These are phyloP conservation scores for Helicoverpa zea DNA, from an alignment of 1,140 invertebrate species.

Conservation along the genomic window DNA sequence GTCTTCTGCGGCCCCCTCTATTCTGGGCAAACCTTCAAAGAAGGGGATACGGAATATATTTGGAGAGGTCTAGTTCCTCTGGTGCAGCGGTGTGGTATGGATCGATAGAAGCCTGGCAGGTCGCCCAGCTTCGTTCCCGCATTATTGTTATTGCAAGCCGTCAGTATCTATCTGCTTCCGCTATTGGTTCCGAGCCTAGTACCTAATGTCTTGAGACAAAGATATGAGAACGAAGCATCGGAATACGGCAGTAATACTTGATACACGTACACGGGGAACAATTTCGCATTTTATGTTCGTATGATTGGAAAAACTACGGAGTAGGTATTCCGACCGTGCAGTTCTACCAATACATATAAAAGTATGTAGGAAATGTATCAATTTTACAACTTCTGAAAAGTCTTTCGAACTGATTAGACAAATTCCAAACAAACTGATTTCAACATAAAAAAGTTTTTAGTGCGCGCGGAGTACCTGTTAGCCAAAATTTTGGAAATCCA, in stretches of 20 bases:
- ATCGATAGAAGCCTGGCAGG: conserved; percentile 84
- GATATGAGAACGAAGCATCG: conserved; percentile 63
- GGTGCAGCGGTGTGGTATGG: conserved; percentile 70
- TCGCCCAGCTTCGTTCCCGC: conserved; percentile 81
- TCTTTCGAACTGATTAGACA: conserved; percentile 42
- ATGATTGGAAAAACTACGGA: conserved; percentile 48
- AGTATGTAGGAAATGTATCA: neutral
- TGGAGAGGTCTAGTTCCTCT: conserved; percentile 72
- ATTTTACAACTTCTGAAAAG: conserved; percentile 20
- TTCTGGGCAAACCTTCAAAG: conserved; percentile 57
- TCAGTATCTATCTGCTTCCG: conserved; percentile 77
- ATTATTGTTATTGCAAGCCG: conserved; percentile 85
- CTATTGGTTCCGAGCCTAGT: conserved; percentile 80
- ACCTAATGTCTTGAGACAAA: conserved; percentile 70
- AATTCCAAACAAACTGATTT: conserved; percentile 46
- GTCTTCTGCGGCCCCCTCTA: conserved; percentile 63
- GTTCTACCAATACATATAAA: conserved; percentile 9
- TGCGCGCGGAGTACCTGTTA: conserved; percentile 28
- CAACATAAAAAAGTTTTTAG: conserved; percentile 48
- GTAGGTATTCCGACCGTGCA: conserved; percentile 33
- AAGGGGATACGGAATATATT: conserved; percentile 63
- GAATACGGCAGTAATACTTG: conserved; percentile 45
- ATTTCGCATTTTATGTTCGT: conserved; percentile 46
- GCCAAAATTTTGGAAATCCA: conserved; percentile 47
- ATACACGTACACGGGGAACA: conserved; percentile 41